A percentile compares a stretch with the other conserved stretches of the same genome.
Conservation (phyloP, 2,113 vertebrate species). For the Pangasianodon gigas region DNA sequence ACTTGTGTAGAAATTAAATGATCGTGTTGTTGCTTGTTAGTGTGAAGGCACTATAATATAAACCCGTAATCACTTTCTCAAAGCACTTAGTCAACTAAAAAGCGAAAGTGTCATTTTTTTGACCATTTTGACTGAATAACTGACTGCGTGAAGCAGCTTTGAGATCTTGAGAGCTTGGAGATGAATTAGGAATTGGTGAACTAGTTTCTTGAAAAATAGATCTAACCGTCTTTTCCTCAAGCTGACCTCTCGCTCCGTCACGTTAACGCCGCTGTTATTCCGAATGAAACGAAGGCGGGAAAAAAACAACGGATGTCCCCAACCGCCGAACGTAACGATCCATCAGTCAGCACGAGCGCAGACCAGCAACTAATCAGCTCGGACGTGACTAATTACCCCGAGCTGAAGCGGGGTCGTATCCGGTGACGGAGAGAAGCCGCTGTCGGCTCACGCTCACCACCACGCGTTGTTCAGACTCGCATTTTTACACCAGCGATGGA, state of each 20-base stretch:
- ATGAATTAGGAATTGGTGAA: neutral
- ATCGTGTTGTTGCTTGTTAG: too few species aligned
- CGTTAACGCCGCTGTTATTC: neutral
- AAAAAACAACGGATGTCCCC: conserved; percentile 49
- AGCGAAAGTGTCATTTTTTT: too few species aligned
- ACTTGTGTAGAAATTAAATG: too few species aligned
- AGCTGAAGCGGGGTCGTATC: conserved; percentile 67
- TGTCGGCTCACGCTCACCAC: conserved; percentile 61
- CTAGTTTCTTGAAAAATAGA: neutral
- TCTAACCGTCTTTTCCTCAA: neutral
- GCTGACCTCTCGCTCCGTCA: neutral
- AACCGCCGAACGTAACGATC: conserved; percentile 66
- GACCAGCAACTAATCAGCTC: conserved; percentile 68
- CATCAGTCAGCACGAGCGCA: conserved; percentile 65
- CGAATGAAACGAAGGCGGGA: conserved; percentile 64
- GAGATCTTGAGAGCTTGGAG: neutral
- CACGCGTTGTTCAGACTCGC: conserved; percentile 62
- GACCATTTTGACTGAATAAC: too few species aligned
- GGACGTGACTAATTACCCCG: conserved; percentile 72
- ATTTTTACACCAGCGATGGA: neutral
- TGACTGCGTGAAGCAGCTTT: too few species aligned
- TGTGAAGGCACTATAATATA: too few species aligned
- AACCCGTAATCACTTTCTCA: too few species aligned
- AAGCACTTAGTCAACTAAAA: too few species aligned
- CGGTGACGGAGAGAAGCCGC: conserved; percentile 61